Evolutionary conservation across 2,113 vertebrate species (phyloP), one percentile per base, ranked within the genome.

Genomic region (Malurus elegans): DNA sequence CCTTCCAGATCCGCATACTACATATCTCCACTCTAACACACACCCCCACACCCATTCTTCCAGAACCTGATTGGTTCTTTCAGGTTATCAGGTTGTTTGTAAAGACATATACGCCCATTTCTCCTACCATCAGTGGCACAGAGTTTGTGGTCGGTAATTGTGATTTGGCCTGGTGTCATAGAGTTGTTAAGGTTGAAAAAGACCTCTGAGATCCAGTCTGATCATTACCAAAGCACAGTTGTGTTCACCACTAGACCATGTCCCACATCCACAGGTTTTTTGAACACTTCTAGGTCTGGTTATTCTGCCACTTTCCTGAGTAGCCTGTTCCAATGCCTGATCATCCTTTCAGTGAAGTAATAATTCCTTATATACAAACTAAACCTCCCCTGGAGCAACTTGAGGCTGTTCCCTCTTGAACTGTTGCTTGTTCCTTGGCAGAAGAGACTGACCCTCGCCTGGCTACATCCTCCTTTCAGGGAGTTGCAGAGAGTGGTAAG

Each of bases 1-100:
- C 9, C 15, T 76, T 76, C 31, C 28, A 23, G 21, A 32, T 23
- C 21, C 0, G 0, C 26, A 5, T 15, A 5, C 32, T 26, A 18
- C 7, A 2, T 36, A 32, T 21, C 21, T 36, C 11, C 26, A 4
- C 18, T 86, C 18, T 32, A 32, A 8, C 18, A 23, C 28, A 32
- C 26, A 45, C 4, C 5, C 14, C 28, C 32, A 38, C 38, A 60
- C 26, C 62, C 45, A 28, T 32, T 60, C 62, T 53, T 76, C 25
- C 53, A 36, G 36, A 51, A 18, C 26, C 11, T 32, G 45, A 32
- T 26, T 44, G 14, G 36, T 60, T 76, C 45, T 69, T 44, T 36
- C 31, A 21, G 9, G 21, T 34, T 51, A 53, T 69, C 21, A 60
- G 32, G 14, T 51, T 0, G 0, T 44, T 51, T 36, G 45, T 58